Evolutionary conservation across 2,888 invertebrate species (phyloP).

Genomic region (Drosophila diplacantha): DNA sequence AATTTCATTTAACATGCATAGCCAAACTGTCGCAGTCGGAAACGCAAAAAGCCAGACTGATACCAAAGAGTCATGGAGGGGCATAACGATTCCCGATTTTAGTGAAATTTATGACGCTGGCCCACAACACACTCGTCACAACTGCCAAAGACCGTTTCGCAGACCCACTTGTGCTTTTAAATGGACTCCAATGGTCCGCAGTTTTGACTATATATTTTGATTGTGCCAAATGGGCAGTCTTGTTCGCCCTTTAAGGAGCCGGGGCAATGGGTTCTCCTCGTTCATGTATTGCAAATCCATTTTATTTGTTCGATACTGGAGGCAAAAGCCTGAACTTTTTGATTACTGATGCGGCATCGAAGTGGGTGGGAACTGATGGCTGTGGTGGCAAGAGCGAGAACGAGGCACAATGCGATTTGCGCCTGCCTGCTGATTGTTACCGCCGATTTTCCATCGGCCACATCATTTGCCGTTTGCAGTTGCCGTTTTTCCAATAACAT

Average conservation of each 20-base stretch:
- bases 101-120: constrained; percentile 61
- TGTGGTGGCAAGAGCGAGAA: not conserved
- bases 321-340: constrained; percentile 31
- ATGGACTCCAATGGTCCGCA: constrained; percentile 17
- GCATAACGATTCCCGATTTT: constrained; percentile 44
- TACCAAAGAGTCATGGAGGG: constrained; percentile 12
- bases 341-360: constrained; percentile 27
- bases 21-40: constrained; percentile 39
- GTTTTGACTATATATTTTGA: constrained; percentile 13
- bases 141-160: constrained; percentile 45
- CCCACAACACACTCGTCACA: constrained; percentile 56
- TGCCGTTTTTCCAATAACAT: constrained; percentile 43
- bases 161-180: constrained; percentile 14
- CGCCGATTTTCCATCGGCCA: constrained; percentile 44
- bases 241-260: constrained; percentile 14
- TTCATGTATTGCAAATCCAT: constrained; percentile 30
- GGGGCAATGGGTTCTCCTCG: not conserved
- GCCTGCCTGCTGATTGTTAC: constrained; percentile 58
- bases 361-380: constrained; percentile 6
- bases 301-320: constrained; percentile 11
- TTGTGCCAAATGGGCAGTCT: not conserved
- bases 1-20: constrained; percentile 70
- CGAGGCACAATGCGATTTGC: constrained; percentile 54
- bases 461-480: constrained; percentile 53
- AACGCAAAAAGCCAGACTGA: constrained; percentile 3